phyloP scores from a whole-genome alignment of 2,113 vertebrate genomes.

The Phyllopteryx taeniolatus region DNA sequence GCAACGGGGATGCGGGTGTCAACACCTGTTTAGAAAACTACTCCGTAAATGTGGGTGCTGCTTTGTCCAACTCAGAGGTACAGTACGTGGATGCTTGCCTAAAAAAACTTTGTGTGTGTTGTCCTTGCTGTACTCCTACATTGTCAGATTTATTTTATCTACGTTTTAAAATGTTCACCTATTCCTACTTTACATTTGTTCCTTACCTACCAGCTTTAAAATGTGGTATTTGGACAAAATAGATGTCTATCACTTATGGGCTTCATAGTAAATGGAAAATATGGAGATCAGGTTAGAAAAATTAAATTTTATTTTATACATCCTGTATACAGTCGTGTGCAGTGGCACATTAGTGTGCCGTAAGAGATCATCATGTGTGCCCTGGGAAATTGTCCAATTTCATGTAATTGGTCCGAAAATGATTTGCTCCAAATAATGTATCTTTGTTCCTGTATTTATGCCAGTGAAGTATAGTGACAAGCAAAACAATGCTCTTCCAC shows the following conservation, averaged over 20 bases:
- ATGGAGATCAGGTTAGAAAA: too few species aligned
- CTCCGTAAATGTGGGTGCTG: slow-evolving; percentile 85
- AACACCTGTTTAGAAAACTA: slow-evolving; percentile 84
- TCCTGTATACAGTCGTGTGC: too few species aligned
- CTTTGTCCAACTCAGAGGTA: slow-evolving; percentile 78
- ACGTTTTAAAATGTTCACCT: background rate
- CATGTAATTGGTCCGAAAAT: background rate
- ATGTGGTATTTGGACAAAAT: too few species aligned
- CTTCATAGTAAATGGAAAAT: too few species aligned
- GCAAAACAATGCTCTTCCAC: background rate
- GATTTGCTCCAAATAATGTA: background rate
- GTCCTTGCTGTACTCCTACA: background rate
- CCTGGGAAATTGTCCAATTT: too few species aligned
- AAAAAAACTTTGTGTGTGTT: background rate
- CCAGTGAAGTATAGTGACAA: background rate
- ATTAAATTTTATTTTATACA: too few species aligned
- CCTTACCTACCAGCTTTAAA: too few species aligned
- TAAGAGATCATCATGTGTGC: too few species aligned
- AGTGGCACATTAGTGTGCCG: too few species aligned
- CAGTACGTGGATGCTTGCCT: slow-evolving; percentile 31
- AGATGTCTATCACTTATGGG: too few species aligned
- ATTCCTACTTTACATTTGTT: too few species aligned
- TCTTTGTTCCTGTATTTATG: background rate
- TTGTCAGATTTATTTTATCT: background rate
- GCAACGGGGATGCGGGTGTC: slow-evolving; percentile 80